These are phyloP conservation scores for Polydesmus complanatus DNA, from an alignment of 2,888 invertebrate genomes.

Conservation along the genomic window DNA sequence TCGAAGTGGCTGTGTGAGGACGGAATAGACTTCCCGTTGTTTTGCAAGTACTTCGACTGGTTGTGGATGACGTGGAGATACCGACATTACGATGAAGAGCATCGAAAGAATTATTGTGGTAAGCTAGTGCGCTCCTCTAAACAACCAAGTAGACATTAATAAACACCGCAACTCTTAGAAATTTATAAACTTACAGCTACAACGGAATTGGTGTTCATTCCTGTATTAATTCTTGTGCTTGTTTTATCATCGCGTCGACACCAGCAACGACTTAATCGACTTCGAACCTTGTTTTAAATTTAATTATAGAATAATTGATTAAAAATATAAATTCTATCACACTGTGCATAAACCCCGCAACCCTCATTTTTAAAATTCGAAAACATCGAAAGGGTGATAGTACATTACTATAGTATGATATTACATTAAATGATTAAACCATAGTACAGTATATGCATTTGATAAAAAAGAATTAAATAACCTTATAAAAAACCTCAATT, in stretches of 20 bases:
- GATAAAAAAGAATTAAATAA: too few species aligned
- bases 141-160: slow-evolving; percentile 1
- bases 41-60: slow-evolving; percentile 84
- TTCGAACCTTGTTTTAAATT: neutral
- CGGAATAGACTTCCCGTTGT: slow-evolving; percentile 86
- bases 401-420: too few species aligned
- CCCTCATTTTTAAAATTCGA: too few species aligned
- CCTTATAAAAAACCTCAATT: too few species aligned
- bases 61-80: slow-evolving; percentile 87
- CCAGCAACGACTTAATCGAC: neutral
- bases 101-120: slow-evolving; percentile 43
- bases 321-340: too few species aligned
- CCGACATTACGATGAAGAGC: slow-evolving; percentile 47
- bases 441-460: too few species aligned
- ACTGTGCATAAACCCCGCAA: too few species aligned
- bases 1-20: slow-evolving; percentile 27
- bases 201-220: neutral
- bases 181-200: neutral
- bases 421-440: too few species aligned
- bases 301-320: too few species aligned
- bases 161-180: neutral
- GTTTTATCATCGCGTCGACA: neutral
- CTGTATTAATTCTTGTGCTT: neutral
- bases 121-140: slow-evolving; percentile 66
- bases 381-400: too few species aligned